Percentiles rank a stretch among this genome's conserved stretches.
Conservation (phyloP, 1,140 invertebrate genomes). For the Bombus ignitus region DNA sequence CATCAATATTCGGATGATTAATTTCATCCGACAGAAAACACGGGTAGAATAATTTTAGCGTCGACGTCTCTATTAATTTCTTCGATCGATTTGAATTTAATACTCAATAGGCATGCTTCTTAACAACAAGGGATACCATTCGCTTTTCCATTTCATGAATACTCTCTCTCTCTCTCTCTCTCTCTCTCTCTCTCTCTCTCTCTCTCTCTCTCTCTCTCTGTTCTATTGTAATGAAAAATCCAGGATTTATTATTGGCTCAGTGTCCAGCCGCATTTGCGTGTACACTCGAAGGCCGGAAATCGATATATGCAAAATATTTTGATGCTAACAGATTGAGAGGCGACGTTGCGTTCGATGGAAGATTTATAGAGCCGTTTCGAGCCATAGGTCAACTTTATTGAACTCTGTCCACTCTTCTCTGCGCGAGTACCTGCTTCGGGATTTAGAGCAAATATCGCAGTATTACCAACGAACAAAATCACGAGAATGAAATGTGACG, state of each 20-base stretch:
- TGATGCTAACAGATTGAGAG: constrained; percentile 67
- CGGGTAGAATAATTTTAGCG: neutral
- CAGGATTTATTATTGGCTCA: constrained; percentile 54
- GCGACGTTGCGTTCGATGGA: constrained; percentile 58
- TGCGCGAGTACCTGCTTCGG: neutral
- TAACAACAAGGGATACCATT: neutral
- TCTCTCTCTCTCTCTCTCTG: neutral
- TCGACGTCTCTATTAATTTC: neutral
- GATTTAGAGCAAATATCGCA: constrained; percentile 16
- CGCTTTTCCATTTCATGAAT: neutral
- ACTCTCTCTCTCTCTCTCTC: neutral
- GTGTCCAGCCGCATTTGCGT: constrained; percentile 47
- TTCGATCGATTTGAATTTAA: neutral
- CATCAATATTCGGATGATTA: neutral
- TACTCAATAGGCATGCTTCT: too few species aligned
- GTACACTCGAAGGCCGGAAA: constrained; percentile 43
- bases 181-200: too few species aligned
- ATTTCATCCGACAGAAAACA: neutral
- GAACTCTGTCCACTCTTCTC: constrained; percentile 45
- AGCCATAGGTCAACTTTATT: constrained; percentile 66
- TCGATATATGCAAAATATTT: constrained; percentile 72
- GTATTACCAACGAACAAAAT: constrained; percentile 6
- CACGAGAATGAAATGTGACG: neutral
- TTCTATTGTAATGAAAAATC: constrained; percentile 58
- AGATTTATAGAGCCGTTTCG: constrained; percentile 64